Base-by-base conservation (phyloP, 2,888 invertebrate species). In the Deroplatys truncata region DNA sequence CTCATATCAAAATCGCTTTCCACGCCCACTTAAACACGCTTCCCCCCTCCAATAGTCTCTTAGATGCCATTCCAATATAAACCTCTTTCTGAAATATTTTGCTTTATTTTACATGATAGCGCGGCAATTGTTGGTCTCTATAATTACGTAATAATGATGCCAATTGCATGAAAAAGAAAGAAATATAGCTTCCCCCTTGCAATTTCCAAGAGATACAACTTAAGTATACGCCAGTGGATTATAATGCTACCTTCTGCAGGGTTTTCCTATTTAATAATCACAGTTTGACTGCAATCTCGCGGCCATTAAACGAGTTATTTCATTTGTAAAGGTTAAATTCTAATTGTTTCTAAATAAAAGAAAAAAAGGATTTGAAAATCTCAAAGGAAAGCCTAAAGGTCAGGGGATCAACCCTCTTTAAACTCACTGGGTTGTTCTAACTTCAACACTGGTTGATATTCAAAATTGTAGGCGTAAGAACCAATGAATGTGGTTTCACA, bases 1-100 rank as follows among this genome's bases (percentile, higher is more conserved):
- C 15, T 84, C 31, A 28, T 88, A 88, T 88, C 88, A 84, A 88
- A 87, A 88, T 43, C 28, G 84, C 83, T 84, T 15, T 88, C 84
- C 83, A 43, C 88, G 84, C 88, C 88, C 84, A 83, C 84, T 84
- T 28, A 88, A 49, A 49, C 88, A 49, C 82, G 31, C 88, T 25
- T 20, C 49, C 16, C 49, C 43, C 28, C 2, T 82, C 43, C 35
- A 31, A 31, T 31, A 31, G 31, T 31, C 28, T 43, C 16, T 56
- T n/a, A 49, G 9, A 49, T 85, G 3, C 10, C 43, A 85, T 85
- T 85, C 56, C 28, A 85, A 85, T 85, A 85, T 72, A 72, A 72
- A 85, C 28, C 85, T 20, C 28, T 28, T 49, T 49, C 49, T 28
- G 28, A 49, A 49, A 85, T 56, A 85, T 85, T 85, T 43, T 49